A percentile compares a stretch with the other conserved stretches of the same genome.
These are phyloP conservation scores for Hyles lineata DNA, from an alignment of 2,888 invertebrate species.

Conservation along the genomic window DNA sequence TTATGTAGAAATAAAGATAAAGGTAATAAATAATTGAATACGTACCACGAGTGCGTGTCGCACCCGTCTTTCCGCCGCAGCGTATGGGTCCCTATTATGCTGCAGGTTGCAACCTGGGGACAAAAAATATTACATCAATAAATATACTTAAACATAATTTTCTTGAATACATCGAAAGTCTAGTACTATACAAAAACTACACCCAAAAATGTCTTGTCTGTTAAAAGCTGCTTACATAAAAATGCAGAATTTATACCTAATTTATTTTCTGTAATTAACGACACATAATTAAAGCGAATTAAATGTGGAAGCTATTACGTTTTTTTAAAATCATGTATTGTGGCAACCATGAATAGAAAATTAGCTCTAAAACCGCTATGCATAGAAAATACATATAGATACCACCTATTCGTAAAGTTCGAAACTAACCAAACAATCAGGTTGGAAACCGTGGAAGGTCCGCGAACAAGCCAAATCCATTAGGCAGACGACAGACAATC, in stretches of 20 bases:
- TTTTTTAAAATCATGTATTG: no score
- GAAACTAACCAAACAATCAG: constrained; percentile 1
- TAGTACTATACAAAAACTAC: background rate
- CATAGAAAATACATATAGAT: no score
- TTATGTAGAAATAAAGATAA: background rate
- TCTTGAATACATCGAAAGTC: background rate
- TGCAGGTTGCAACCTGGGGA: constrained; percentile 81
- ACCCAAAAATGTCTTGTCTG: no score
- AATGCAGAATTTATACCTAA: no score
- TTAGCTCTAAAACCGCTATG: no score
- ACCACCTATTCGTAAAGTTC: background rate
- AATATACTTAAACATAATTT: background rate
- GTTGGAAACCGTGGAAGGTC: background rate
- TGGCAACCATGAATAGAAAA: no score
- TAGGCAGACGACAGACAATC: constrained; percentile 22
- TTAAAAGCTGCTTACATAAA: no score
- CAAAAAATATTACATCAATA: constrained; percentile 37
- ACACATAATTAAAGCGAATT: no score
- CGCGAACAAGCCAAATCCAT: constrained; percentile 15
- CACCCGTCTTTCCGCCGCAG: constrained; percentile 85
- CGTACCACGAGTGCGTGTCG: constrained; percentile 85
- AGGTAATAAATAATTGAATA: constrained; percentile 41
- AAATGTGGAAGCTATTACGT: no score
- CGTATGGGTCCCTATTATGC: constrained; percentile 84
- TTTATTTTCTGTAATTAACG: no score